phyloP scores from a whole-genome alignment of 2,888 invertebrate species.

The Euplagia quadripunctaria region DNA sequence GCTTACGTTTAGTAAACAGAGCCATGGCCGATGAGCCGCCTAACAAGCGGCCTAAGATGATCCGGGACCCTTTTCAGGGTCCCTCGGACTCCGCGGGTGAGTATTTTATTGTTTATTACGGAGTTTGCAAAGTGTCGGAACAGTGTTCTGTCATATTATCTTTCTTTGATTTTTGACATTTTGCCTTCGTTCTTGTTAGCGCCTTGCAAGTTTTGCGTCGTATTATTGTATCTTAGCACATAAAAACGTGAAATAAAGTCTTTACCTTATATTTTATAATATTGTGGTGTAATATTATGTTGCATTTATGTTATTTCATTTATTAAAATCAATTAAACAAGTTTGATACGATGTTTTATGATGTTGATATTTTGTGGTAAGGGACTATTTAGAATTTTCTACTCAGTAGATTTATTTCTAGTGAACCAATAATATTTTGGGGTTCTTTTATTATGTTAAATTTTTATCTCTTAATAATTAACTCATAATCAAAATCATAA shows the following conservation, averaged over 20 bases:
- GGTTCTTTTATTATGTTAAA: neutral
- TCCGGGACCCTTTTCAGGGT: constrained; percentile 93
- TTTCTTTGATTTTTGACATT: constrained; percentile 82
- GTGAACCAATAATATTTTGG: constrained; percentile 7
- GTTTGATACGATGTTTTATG: constrained; percentile 35
- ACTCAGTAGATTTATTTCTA: neutral
- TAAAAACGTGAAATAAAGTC: constrained; percentile 44
- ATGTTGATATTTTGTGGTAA: constrained; percentile 33
- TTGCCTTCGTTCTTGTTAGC: constrained; percentile 81
- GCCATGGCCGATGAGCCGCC: constrained; percentile 99
- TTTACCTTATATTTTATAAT: constrained; percentile 26
- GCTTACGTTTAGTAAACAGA: constrained; percentile 90
- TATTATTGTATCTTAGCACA: constrained; percentile 73
- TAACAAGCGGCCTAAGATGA: constrained; percentile 97
- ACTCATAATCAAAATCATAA: neutral
- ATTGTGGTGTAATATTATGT: constrained; percentile 25
- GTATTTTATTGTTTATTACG: constrained; percentile 78
- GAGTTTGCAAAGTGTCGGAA: constrained; percentile 72
- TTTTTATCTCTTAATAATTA: neutral
- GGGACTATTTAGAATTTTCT: constrained; percentile 11
- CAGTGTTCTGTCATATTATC: constrained; percentile 82
- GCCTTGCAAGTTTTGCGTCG: constrained; percentile 85
- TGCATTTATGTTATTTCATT: constrained; percentile 50
- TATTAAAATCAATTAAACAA: constrained; percentile 42
- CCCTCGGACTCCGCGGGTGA: constrained; percentile 94